Conservation (phyloP, 2,888 invertebrate species). For the Xanthia togata region DNA sequence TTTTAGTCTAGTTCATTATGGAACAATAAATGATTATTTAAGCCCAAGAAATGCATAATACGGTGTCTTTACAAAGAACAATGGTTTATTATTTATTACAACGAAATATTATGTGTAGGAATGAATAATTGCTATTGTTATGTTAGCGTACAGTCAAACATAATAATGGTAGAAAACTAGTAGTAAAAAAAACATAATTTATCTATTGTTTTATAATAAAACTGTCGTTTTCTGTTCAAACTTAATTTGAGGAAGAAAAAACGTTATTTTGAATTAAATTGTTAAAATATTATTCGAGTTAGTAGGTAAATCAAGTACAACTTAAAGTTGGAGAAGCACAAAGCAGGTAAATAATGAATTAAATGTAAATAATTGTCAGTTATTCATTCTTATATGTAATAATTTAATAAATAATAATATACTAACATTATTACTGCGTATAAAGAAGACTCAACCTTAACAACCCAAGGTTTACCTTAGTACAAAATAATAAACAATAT, state of each 20-base stretch:
- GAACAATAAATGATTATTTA: conserved; percentile 25
- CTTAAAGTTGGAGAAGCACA: background rate
- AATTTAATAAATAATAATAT: background rate
- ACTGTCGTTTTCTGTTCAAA: background rate
- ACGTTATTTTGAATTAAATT: background rate
- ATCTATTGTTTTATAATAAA: no score
- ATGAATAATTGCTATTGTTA: conserved; percentile 36
- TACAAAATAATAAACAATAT: background rate
- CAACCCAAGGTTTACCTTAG: conserved; percentile 3
- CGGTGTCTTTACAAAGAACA: conserved; percentile 26
- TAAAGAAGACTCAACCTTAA: background rate
- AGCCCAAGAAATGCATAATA: conserved; percentile 8
- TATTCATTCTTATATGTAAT: background rate
- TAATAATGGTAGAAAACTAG: background rate
- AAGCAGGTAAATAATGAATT: conserved; percentile 2
- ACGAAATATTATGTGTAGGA: background rate
- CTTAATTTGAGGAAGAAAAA: background rate
- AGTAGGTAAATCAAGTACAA: background rate
- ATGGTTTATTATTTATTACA: conserved; percentile 32
- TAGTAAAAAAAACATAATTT: background rate
- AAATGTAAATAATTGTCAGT: background rate
- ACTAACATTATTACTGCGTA: background rate
- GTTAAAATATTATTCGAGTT: background rate
- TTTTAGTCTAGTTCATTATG: background rate
- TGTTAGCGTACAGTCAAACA: conserved; percentile 22